These are phyloP conservation scores for Aurelia aurita complex sp. Pacific DNA, from an alignment of 30 jellyfish, hydroid and myxozoan genomes.

Conservation along the genomic window DNA sequence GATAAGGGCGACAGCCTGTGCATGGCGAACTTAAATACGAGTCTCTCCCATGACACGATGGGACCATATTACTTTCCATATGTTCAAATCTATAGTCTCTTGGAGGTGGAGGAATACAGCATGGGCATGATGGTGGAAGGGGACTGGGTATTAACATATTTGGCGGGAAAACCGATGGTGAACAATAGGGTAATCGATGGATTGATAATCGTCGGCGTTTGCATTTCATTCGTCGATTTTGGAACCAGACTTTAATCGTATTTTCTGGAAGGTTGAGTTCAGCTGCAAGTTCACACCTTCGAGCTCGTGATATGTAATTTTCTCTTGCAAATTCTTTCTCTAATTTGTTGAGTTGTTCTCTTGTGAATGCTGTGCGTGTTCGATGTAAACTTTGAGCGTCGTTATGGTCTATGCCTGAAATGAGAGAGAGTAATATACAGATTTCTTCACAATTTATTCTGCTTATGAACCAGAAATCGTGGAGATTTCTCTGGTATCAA, in stretches of 20 bases:
- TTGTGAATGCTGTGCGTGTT: conserved; percentile 90
- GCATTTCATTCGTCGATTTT: conserved; percentile 86
- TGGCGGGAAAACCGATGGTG: conserved; percentile 70
- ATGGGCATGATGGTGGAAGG: conserved; percentile 67
- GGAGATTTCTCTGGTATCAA: no score
- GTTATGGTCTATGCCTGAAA: conserved; percentile 54
- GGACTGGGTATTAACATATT: conserved; percentile 56
- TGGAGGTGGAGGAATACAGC: conserved; percentile 77
- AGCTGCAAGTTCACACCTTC: conserved; percentile 84
- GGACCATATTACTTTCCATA: conserved; percentile 27
- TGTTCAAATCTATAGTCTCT: conserved; percentile 67
- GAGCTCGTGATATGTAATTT: conserved; percentile 84
- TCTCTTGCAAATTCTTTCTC: conserved; percentile 86
- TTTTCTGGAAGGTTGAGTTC: conserved; percentile 86
- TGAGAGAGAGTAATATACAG: background rate
- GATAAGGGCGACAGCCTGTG: conserved; percentile 65
- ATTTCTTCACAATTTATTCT: no score
- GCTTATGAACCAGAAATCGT: no score
- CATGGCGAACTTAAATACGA: conserved; percentile 42
- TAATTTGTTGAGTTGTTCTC: conserved; percentile 83
- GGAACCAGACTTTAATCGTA: conserved; percentile 91
- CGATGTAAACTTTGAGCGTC: conserved; percentile 77
- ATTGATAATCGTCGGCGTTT: conserved; percentile 71
- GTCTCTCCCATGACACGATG: conserved; percentile 49
- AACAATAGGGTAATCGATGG: conserved; percentile 68